Evolutionary conservation across 2,113 vertebrate species (phyloP), one percentile per base, ranked within the genome.

Genomic region (Naja naja): DNA sequence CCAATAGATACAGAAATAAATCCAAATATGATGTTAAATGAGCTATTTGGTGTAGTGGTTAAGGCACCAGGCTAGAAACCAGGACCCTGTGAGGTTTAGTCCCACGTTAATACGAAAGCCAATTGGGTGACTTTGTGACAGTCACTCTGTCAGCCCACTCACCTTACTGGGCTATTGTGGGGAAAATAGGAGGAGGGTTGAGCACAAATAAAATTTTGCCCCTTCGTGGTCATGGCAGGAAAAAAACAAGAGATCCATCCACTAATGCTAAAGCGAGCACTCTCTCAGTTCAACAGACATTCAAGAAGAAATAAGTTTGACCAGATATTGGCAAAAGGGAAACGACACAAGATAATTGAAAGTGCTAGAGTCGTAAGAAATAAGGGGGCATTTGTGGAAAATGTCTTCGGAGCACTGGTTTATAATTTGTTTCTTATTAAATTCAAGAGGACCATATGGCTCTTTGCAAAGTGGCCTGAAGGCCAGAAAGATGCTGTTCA

Each of bases 391-490:
- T 69, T 93, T 93, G 30, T 22, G 34, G 39, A 89, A 60, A 94
- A 14, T 90, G 43, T 43, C 85, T 45, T 91, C 52, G 53, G 47
- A 93, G n/a, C 34, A 11, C 34, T 87, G 81, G 45, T 12, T 85
- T 22, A 16, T 81, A 64, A 39, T 5, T 53, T 92, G 54, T 93
- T 93, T 39, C 0, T 1, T 90, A 87, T 87, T 89, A 87, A 93
- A 96, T 89, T 30, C 9, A 92, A 58, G 89, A 93, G 18, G 20
- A 87, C 91, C 54, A 93, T n/a, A 58, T 93, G 55, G 54, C 34
- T n/a, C 45, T 87, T 89, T 87, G 58, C 69, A 87, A 56, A 49
- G 12, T 94, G 5, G 69, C 16, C 49, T 88, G 64, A n/a, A 64
- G 64, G 6, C 90, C 89, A 81, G 74, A 93, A 86, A 85, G 74